A percentile compares a stretch with the other conserved stretches of the same genome.
Conservation (phyloP, 1,140 invertebrate genomes). For the Drosophila yakuba region DNA sequence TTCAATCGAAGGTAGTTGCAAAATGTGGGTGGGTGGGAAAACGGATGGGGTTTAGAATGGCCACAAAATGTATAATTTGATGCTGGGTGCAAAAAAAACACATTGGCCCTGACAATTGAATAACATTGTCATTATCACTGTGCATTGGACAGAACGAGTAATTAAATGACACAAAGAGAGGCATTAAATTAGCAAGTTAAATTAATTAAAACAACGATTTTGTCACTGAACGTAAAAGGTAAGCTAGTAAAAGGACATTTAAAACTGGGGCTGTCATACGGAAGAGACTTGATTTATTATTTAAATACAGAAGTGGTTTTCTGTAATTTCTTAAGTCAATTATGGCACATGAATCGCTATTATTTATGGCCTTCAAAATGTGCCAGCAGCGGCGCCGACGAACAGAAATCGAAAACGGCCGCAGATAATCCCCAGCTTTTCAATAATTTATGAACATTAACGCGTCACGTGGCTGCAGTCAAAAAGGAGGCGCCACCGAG, state of each 20-base stretch:
- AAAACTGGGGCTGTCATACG: no score
- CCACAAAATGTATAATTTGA: not conserved
- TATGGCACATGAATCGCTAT: not conserved
- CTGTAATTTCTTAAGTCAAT: not conserved
- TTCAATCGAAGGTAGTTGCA: constrained; percentile 7
- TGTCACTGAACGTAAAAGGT: no score
- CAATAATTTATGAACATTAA: constrained; percentile 72
- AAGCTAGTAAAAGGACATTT: not conserved
- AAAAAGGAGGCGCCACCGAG: constrained; percentile 10
- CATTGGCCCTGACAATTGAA: not conserved
- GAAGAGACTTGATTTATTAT: no score
- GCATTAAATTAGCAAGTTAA: no score
- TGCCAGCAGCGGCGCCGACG: no score
- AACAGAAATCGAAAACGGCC: constrained; percentile 19
- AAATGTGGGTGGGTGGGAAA: not conserved
- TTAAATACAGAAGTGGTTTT: no score
- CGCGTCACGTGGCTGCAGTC: constrained; percentile 53
- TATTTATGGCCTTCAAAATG: not conserved
- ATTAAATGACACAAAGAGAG: not conserved
- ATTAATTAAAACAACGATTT: no score
- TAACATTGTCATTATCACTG: not conserved
- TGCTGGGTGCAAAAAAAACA: not conserved
- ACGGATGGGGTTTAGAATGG: not conserved
- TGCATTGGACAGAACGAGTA: not conserved
- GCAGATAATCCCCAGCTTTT: constrained; percentile 31